phyloP scores from a whole-genome alignment of 1,140 invertebrate species.

The Homarus americanus region DNA sequence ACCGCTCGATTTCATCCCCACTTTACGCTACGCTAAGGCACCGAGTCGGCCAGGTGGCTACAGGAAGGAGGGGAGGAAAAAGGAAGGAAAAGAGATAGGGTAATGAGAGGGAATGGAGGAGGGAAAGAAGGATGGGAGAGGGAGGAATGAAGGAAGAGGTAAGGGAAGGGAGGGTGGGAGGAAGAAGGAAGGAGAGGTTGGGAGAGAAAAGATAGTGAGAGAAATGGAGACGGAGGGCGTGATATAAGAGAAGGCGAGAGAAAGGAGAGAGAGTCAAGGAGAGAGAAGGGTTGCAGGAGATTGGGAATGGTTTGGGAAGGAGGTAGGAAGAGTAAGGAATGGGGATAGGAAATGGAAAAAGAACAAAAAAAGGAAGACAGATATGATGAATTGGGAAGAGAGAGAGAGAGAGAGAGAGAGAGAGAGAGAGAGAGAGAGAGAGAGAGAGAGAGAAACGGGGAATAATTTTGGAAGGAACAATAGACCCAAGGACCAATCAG shows the following conservation, averaged over 20 bases:
- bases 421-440: not conserved
- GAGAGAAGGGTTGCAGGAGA: not conserved
- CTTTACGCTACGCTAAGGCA: conserved; percentile 27
- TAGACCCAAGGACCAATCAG: too few relatives aligned
- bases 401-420: not conserved
- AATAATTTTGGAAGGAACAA: too few relatives aligned
- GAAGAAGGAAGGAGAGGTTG: not conserved
- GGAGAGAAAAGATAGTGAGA: not conserved
- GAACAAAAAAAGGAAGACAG: not conserved
- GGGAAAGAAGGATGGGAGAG: not conserved
- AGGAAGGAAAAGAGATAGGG: not conserved
- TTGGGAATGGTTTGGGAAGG: not conserved
- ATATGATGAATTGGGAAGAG: not conserved
- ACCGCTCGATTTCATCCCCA: conserved; percentile 40
- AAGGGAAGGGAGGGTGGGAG: not conserved
- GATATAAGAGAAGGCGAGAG: not conserved
- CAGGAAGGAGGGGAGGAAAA: not conserved
- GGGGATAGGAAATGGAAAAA: not conserved
- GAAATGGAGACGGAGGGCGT: not conserved
- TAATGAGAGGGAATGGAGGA: not conserved
- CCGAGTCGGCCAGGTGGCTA: not conserved
- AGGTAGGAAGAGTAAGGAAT: too few relatives aligned
- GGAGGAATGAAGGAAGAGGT: not conserved
- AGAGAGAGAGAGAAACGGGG: too few relatives aligned
- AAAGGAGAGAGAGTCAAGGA: not conserved